These are phyloP conservation scores for Brachyalestes nurse DNA, from an alignment of 2,797 vertebrate species.

Conservation along the genomic window DNA sequence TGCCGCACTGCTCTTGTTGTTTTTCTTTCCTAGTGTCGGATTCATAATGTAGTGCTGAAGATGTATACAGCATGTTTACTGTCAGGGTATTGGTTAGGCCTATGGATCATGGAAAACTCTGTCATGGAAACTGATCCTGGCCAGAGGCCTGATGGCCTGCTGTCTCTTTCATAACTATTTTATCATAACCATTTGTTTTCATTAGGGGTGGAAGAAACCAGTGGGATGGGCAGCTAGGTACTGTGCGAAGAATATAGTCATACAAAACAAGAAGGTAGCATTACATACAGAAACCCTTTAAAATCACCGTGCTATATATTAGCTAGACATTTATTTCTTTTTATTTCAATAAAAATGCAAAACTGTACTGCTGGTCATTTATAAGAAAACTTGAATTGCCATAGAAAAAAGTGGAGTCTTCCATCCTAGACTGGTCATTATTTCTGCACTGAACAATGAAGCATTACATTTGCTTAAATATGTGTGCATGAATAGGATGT, in stretches of 20 bases:
- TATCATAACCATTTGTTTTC: slow-evolving; percentile 32
- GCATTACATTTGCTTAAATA: not conserved
- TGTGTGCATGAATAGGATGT: not conserved
- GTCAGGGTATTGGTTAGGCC: slow-evolving; percentile 13
- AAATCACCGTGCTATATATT: not conserved
- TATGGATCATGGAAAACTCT: slow-evolving; percentile 18
- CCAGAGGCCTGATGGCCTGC: slow-evolving; percentile 8
- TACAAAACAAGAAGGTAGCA: not conserved
- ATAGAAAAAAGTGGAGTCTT: too few species aligned
- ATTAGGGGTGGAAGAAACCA: slow-evolving; percentile 31
- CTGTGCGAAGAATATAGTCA: not conserved
- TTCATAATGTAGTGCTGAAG: slow-evolving; percentile 51
- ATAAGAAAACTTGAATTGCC: not conserved
- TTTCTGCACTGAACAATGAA: not conserved
- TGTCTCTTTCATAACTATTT: slow-evolving; percentile 32
- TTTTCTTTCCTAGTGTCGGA: slow-evolving; percentile 1
- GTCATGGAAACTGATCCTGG: slow-evolving; percentile 38
- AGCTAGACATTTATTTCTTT: not conserved
- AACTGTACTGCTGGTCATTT: not conserved
- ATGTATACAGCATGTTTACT: slow-evolving; percentile 39
- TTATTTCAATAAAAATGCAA: not conserved
- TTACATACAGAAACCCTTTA: not conserved
- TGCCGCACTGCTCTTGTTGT: slow-evolving; percentile 18
- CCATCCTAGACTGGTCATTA: not conserved
- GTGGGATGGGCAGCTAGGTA: not conserved